A percentile compares a stretch with the other conserved stretches of the same genome.
These are phyloP conservation scores for Connochaetes taurinus DNA, from an alignment of 2,113 vertebrate species.

Conservation along the genomic window DNA sequence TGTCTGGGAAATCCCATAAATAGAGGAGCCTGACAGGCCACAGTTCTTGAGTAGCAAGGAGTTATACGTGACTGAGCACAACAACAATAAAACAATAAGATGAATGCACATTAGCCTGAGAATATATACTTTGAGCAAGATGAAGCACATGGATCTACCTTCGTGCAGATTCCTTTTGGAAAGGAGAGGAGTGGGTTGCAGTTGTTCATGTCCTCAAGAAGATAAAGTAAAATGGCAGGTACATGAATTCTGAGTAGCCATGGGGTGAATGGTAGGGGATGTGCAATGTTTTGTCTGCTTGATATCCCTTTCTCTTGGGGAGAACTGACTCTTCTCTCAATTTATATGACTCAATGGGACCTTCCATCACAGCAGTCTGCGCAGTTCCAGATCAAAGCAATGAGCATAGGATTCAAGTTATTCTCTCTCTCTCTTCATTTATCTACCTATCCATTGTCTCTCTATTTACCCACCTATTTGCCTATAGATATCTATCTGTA, in stretches of 20 bases:
- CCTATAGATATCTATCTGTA: not conserved
- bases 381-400: not conserved
- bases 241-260: not conserved
- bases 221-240: not conserved
- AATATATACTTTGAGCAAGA: not conserved
- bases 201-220: not conserved
- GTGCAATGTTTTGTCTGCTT: not conserved
- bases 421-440: not conserved
- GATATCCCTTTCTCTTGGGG: not conserved
- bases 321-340: not conserved
- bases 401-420: not conserved
- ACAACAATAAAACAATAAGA: not conserved
- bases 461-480: not conserved
- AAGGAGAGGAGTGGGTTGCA: not conserved
- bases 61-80: not conserved
- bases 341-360: not conserved
- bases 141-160: fast-evolving
- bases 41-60: not conserved
- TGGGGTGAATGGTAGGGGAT: not conserved
- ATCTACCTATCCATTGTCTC: not conserved
- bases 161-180: not conserved
- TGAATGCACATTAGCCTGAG: not conserved
- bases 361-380: not conserved
- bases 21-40: not conserved
- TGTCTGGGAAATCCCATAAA: not conserved